A percentile compares a stretch with the other conserved stretches of the same genome.
These are phyloP conservation scores for Drosophila paranaensis DNA, from an alignment of 2,888 invertebrate species.

Conservation along the genomic window DNA sequence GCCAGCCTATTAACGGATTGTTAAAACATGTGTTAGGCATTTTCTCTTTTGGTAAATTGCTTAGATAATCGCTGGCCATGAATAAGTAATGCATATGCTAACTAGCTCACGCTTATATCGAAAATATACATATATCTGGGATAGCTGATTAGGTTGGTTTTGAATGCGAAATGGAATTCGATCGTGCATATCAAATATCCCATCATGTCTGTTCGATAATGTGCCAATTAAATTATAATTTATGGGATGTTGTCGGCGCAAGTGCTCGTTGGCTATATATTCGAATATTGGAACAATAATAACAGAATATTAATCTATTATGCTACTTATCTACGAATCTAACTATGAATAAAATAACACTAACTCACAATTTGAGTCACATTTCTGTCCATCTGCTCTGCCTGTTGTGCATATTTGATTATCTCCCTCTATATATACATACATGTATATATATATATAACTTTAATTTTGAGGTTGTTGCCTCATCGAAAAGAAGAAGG, in stretches of 20 bases:
- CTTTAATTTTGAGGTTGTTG: slow-evolving; percentile 32
- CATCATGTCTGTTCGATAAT: slow-evolving; percentile 46
- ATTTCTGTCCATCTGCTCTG: slow-evolving; percentile 33
- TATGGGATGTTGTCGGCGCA: slow-evolving; percentile 41
- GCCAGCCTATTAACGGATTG: background rate
- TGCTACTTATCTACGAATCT: slow-evolving; percentile 8
- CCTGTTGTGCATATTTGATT: slow-evolving; percentile 68
- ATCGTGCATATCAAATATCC: slow-evolving; percentile 30
- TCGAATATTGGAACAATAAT: background rate
- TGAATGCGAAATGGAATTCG: slow-evolving; percentile 16
- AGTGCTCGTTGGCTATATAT: slow-evolving; percentile 30
- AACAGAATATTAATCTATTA: slow-evolving; percentile 3
- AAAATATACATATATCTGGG: background rate
- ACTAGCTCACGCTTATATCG: slow-evolving; percentile 9
- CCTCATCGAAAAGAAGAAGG: slow-evolving; percentile 5
- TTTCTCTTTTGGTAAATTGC: slow-evolving; percentile 46
- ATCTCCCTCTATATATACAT: too few relatives aligned
- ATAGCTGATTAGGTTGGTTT: slow-evolving; percentile 24
- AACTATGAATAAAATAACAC: slow-evolving; percentile 34
- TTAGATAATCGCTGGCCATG: slow-evolving; percentile 22
- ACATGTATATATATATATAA: background rate
- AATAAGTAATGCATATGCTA: slow-evolving; percentile 43
- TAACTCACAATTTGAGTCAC: slow-evolving; percentile 37
- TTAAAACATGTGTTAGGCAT: slow-evolving; percentile 19
- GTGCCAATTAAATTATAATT: slow-evolving; percentile 70